Evolutionary conservation across 2,888 invertebrate genomes (phyloP).

Genomic region (Acanthosepion esculentum): DNA sequence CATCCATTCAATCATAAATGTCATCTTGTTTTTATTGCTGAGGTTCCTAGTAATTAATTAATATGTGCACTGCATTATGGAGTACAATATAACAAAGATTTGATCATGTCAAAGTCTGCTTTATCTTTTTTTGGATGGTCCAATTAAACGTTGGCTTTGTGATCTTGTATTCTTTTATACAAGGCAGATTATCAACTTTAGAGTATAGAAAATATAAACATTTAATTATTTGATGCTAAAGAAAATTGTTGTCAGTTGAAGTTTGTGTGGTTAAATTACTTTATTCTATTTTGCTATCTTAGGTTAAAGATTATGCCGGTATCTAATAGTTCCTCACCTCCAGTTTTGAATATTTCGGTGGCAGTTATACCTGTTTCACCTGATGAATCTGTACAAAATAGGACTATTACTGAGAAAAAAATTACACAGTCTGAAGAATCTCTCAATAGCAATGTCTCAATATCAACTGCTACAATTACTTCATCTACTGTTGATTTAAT

Average conservation of each 20-base stretch:
- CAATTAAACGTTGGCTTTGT: neutral
- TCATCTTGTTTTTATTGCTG: neutral
- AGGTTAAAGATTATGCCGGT: neutral
- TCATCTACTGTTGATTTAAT: constrained; percentile 20
- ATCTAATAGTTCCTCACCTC: neutral
- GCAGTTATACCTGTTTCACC: neutral
- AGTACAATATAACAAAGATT: neutral
- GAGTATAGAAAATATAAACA: neutral
- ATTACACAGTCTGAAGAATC: neutral
- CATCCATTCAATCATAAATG: neutral
- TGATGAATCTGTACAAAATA: neutral
- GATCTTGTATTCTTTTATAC: neutral
- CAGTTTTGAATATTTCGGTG: neutral
- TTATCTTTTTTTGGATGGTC: neutral
- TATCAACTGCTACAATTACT: neutral
- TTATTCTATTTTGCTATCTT: neutral
- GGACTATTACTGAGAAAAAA: neutral
- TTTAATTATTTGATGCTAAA: neutral
- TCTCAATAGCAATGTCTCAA: neutral
- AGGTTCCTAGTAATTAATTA: neutral
- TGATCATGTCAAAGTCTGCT: neutral
- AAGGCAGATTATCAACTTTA: neutral
- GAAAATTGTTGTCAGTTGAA: neutral
- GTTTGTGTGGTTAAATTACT: neutral
- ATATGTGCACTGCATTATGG: neutral